A percentile compares a stretch with the other conserved stretches of the same genome.
Conservation (phyloP, 2,888 invertebrate genomes). For the Eumerus sabulonum region DNA sequence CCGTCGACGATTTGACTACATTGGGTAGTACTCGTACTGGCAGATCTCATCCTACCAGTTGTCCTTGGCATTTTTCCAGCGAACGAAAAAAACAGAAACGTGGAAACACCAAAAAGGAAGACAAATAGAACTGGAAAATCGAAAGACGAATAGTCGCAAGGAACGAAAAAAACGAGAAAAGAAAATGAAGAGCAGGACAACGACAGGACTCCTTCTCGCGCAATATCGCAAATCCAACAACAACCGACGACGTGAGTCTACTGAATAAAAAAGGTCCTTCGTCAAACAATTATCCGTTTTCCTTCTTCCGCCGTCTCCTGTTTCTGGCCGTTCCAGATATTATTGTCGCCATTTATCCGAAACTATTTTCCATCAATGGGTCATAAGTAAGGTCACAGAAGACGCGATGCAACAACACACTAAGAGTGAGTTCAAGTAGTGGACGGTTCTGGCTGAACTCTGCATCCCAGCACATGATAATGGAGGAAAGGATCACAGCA, state of each 20-base stretch:
- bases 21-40: neutral
- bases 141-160: constrained; percentile 36
- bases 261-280: constrained; percentile 23
- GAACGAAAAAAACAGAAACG: constrained; percentile 24
- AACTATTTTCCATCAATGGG: constrained; percentile 46
- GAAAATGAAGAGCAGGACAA: constrained; percentile 5
- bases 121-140: constrained; percentile 45
- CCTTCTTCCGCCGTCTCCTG: neutral
- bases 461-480: too few relatives aligned
- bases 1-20: constrained; percentile 38
- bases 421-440: constrained; percentile 41
- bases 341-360: constrained; percentile 21
- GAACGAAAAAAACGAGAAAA: constrained; percentile 25
- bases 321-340: too few relatives aligned
- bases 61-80: constrained; percentile 63
- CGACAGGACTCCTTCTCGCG: constrained; percentile 24
- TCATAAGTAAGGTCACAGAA: constrained; percentile 21
- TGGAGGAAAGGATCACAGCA: constrained; percentile 30
- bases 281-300: constrained; percentile 37
- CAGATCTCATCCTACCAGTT: constrained; percentile 27
- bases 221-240: constrained; percentile 29
- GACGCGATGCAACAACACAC: neutral
- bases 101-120: neutral
- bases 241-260: constrained; percentile 32
- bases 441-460: constrained; percentile 6